Percentiles rank a stretch among this genome's conserved stretches.
Conservation (phyloP, 2,888 invertebrate genomes). For the Mystacides longicornis region DNA sequence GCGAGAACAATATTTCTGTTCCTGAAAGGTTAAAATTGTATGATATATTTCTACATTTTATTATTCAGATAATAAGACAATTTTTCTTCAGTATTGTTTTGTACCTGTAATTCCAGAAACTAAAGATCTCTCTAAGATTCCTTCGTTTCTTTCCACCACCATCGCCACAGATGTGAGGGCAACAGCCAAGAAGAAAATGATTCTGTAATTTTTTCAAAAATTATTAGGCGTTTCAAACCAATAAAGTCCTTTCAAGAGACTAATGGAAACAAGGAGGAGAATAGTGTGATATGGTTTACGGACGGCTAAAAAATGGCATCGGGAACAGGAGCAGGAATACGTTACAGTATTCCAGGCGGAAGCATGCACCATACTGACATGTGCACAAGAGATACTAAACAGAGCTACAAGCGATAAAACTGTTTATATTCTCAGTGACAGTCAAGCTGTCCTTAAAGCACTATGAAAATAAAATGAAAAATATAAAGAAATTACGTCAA, state of each 20-base stretch:
- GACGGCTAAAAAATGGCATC: too few species aligned
- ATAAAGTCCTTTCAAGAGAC: too few species aligned
- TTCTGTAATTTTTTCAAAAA: constrained; percentile 54
- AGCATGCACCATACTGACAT: too few species aligned
- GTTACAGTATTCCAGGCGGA: too few species aligned
- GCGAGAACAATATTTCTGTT: constrained; percentile 83
- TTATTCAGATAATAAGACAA: not conserved
- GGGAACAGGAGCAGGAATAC: too few species aligned
- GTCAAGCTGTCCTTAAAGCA: too few species aligned
- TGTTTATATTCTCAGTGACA: too few species aligned
- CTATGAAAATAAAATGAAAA: not conserved
- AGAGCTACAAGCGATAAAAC: too few species aligned
- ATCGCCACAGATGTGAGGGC: constrained; percentile 87
- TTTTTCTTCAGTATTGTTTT: not conserved
- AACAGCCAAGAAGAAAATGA: constrained; percentile 89
- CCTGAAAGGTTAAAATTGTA: not conserved
- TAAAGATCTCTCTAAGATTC: constrained; percentile 80
- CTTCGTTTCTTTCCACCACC: constrained; percentile 83
- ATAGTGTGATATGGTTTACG: too few species aligned
- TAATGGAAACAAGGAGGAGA: too few species aligned
- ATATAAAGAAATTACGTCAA: constrained; percentile 59
- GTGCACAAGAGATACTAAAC: too few species aligned
- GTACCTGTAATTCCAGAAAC: constrained; percentile 71
- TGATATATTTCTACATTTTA: not conserved
- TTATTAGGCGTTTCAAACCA: too few species aligned